Conservation (phyloP, 2,113 vertebrate genomes). For the Gopherus evgoodei region DNA sequence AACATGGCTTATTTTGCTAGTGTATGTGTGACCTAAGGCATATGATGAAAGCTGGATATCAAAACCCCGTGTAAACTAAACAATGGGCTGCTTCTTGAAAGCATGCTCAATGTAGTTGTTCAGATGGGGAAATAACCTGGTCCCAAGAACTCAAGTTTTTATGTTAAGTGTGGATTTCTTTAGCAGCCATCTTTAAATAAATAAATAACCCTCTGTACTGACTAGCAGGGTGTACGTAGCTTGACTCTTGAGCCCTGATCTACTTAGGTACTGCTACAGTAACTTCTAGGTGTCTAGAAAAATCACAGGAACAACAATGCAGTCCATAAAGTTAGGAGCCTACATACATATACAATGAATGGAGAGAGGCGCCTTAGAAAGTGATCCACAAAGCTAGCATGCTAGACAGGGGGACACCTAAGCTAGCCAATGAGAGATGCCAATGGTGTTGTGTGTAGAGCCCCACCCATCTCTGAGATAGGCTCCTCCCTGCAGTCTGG, state of each 20-base stretch:
- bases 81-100: not conserved
- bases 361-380: no score
- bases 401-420: not conserved
- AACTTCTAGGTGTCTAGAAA: not conserved
- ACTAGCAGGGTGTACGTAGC: not conserved
- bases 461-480: no score
- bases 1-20: not conserved
- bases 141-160: not conserved
- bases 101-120: not conserved
- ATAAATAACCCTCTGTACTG: not conserved
- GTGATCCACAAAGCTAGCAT: not conserved
- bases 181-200: not conserved
- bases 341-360: not conserved
- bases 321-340: not conserved
- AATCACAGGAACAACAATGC: not conserved
- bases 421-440: no score
- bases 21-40: not conserved
- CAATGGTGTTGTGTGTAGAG: no score
- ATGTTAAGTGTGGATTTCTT: not conserved
- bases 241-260: not conserved
- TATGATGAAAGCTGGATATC: not conserved
- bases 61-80: not conserved
- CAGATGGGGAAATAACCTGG: not conserved
- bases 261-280: not conserved
- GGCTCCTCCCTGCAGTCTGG: no score